Evolutionary conservation across 92 coral and sea anemone genomes (phyloP).

Genomic region (Epizoanthus rinbou): DNA sequence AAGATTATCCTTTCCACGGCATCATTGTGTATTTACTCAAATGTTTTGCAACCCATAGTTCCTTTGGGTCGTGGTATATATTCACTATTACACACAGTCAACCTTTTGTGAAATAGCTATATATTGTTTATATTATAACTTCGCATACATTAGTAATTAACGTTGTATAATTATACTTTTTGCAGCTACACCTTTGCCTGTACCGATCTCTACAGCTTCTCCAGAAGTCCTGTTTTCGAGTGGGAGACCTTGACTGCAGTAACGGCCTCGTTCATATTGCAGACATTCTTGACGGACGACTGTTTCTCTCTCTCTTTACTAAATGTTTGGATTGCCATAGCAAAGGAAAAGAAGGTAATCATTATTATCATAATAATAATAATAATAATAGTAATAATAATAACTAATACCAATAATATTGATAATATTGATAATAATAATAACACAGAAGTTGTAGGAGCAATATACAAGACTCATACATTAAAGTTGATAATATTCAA

Average conservation of each 20-base stretch:
- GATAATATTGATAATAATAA: not conserved
- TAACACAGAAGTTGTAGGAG: too few species aligned
- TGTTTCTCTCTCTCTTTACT: slow-evolving; percentile 3
- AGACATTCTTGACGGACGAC: slow-evolving; percentile 36
- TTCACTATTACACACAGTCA: too few species aligned
- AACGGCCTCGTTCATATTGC: not conserved
- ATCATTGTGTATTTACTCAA: too few species aligned
- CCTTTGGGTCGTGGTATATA: too few species aligned
- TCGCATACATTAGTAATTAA: not conserved
- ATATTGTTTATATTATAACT: not conserved
- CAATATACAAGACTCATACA: too few species aligned
- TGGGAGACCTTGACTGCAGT: slow-evolving; percentile 1
- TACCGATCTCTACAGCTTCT: slow-evolving; percentile 24
- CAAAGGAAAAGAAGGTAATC: slow-evolving; percentile 20
- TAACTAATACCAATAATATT: too few species aligned
- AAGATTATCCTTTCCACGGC: too few species aligned
- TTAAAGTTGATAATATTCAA: too few species aligned
- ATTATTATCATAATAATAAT: too few species aligned
- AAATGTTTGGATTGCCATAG: slow-evolving; percentile 3
- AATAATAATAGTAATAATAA: too few species aligned
- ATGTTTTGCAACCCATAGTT: too few species aligned
- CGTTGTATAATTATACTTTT: not conserved
- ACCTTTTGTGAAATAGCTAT: too few species aligned
- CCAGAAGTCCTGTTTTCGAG: not conserved
- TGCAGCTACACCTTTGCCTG: slow-evolving; percentile 15